Evolutionary conservation across 2,797 vertebrate genomes (phyloP).

Genomic region (Toxotes lorentzi): DNA sequence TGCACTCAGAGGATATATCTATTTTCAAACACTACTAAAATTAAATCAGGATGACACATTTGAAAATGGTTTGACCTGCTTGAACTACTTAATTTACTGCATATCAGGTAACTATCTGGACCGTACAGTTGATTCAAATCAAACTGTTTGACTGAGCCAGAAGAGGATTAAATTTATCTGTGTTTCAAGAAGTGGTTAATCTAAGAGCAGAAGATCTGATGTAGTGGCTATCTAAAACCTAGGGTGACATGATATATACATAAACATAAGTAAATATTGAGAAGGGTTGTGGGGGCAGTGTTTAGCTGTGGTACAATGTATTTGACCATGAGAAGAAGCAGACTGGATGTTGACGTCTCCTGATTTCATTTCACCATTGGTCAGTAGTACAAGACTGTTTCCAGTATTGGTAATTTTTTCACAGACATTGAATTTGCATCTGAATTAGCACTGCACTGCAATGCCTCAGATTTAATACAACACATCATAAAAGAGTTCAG

Average conservation of each 20-base stretch:
- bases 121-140: not conserved
- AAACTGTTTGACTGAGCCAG: not conserved
- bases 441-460: not conserved
- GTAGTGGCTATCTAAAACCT: not conserved
- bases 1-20: too few relatives aligned
- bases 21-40: not conserved
- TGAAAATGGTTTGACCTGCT: not conserved
- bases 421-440: constrained; percentile 15
- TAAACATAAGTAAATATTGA: not conserved
- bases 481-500: constrained; percentile 6
- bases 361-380: constrained; percentile 58
- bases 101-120: not conserved
- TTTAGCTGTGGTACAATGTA: constrained; percentile 8
- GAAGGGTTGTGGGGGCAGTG: not conserved
- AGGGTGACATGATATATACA: not conserved
- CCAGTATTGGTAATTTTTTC: constrained; percentile 11
- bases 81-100: not conserved
- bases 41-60: constrained; percentile 2
- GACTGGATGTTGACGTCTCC: constrained; percentile 43
- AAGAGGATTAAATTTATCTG: not conserved
- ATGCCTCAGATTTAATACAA: constrained; percentile 1
- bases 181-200: not conserved
- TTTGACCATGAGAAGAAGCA: constrained; percentile 53
- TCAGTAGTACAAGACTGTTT: constrained; percentile 41
- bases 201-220: not conserved